These are phyloP conservation scores for Sylvicapra grimmia DNA, from an alignment of 2,113 vertebrate genomes.

Conservation along the genomic window DNA sequence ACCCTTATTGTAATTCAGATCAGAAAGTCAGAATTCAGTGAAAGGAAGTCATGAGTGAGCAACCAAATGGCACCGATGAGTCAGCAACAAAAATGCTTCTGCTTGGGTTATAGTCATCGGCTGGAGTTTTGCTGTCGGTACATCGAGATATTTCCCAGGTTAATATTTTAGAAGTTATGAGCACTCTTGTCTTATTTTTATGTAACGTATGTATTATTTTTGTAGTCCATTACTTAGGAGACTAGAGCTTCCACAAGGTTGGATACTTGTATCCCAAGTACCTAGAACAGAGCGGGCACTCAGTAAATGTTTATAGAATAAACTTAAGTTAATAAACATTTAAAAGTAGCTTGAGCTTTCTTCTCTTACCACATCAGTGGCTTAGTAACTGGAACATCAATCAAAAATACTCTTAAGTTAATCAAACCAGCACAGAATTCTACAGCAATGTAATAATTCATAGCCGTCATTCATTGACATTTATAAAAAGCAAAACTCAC, in stretches of 20 bases:
- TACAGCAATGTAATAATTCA: no score
- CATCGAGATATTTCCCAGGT: neutral
- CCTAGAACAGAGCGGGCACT: no score
- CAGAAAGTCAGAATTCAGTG: constrained; percentile 40
- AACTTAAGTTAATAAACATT: no score
- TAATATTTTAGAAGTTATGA: constrained; percentile 7
- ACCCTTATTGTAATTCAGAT: constrained; percentile 49
- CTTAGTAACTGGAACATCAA: no score
- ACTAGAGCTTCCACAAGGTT: neutral
- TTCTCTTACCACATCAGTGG: no score
- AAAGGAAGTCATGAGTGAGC: constrained; percentile 38
- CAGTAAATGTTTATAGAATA: no score
- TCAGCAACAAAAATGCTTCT: neutral
- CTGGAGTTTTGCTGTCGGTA: neutral
- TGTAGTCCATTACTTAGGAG: constrained; percentile 5
- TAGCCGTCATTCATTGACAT: no score
- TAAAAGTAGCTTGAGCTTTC: no score
- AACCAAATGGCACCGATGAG: neutral
- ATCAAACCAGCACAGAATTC: no score
- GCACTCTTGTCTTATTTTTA: neutral
- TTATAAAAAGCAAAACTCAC: no score
- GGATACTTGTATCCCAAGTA: neutral
- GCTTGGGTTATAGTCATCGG: neutral
- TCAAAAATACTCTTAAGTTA: no score
- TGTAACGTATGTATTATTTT: neutral